These are phyloP conservation scores for Macquaria ambigua DNA, from an alignment of 2,113 vertebrate species.

Conservation along the genomic window DNA sequence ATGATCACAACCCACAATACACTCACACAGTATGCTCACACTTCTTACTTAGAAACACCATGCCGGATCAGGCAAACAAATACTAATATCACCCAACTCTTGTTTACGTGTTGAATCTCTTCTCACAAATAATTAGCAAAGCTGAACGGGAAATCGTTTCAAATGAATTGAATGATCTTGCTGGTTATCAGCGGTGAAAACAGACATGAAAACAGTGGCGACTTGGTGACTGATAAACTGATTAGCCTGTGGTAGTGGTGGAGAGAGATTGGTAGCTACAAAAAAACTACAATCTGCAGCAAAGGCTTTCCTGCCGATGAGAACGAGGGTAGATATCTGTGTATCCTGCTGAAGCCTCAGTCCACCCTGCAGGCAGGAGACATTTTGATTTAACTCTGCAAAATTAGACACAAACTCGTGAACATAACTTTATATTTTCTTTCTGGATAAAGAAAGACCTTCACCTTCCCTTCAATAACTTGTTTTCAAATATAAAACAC, in stretches of 20 bases:
- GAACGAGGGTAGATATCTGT: not conserved
- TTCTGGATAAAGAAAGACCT: not conserved
- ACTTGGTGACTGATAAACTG: conserved; percentile 35
- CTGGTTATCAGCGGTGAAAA: conserved; percentile 43
- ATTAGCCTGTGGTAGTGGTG: conserved; percentile 10
- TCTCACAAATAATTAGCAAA: not conserved
- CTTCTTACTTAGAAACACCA: not conserved
- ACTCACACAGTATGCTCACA: not conserved
- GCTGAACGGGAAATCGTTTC: not conserved
- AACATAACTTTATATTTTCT: conserved; percentile 1
- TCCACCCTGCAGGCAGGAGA: not conserved
- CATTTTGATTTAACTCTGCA: not conserved
- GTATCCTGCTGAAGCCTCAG: conserved; percentile 12
- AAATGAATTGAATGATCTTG: conserved; percentile 11
- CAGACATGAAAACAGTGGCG: conserved; percentile 42
- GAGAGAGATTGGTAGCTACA: conserved; percentile 45
- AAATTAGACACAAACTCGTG: not conserved
- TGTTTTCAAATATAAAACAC: not conserved
- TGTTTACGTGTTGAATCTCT: not conserved
- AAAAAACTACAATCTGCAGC: conserved; percentile 44
- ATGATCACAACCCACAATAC: conserved; percentile 27
- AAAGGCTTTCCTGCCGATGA: conserved; percentile 60
- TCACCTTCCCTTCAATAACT: not conserved
- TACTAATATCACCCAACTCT: not conserved
- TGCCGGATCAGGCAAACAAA: not conserved